A percentile compares a stretch with the other conserved stretches of the same genome.
Conservation (phyloP, 2,797 vertebrate species). For the Syndactyla subalaris region DNA sequence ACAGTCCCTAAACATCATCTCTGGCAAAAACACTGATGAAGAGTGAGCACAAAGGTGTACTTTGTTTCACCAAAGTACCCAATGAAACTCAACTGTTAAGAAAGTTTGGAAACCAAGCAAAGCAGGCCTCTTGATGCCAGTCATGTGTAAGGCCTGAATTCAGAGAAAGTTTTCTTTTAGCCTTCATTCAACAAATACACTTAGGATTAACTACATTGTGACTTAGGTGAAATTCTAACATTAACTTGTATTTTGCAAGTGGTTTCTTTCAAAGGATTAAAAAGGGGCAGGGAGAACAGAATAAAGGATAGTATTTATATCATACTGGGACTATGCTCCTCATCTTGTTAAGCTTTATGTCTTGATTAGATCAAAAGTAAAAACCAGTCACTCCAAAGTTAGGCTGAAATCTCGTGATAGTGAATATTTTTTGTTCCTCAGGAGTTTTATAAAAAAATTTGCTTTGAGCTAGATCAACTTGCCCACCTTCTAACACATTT, state of each 20-base stretch:
- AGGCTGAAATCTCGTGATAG: not conserved
- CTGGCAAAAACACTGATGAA: not conserved
- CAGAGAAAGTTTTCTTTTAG: not conserved
- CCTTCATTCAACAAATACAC: not conserved
- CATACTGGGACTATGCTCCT: not conserved
- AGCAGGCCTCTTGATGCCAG: not conserved
- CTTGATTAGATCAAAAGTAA: not conserved
- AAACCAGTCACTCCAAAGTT: not conserved
- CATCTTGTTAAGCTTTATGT: not conserved
- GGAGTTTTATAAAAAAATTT: not conserved
- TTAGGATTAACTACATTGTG: not conserved
- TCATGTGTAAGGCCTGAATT: not conserved
- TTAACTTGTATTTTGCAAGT: not conserved
- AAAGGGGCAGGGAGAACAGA: not conserved
- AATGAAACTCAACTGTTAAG: not conserved
- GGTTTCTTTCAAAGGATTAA: not conserved
- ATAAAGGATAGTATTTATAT: not conserved
- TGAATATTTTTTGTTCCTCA: not conserved
- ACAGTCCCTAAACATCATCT: not conserved
- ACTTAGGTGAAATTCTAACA: not conserved
- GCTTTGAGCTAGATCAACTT: not conserved
- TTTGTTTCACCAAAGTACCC: not conserved
- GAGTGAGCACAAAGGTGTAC: not conserved
- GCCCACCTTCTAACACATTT: not conserved
- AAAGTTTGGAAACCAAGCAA: not conserved